Percentiles rank a stretch among this genome's conserved stretches.
Conservation (phyloP, 2,113 vertebrate genomes). For the Silurus glanis region DNA sequence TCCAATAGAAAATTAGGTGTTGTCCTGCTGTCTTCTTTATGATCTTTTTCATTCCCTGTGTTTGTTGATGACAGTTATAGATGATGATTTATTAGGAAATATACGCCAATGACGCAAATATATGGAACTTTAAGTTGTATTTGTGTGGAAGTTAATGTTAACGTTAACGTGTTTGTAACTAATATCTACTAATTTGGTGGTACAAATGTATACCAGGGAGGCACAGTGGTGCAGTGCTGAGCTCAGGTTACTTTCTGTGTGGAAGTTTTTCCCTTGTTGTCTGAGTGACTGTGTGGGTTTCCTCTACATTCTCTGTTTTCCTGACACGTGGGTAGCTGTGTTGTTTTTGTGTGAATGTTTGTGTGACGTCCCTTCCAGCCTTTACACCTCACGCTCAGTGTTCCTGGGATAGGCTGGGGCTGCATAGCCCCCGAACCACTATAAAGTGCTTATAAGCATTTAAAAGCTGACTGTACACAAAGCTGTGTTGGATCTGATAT, state of each 20-base stretch:
- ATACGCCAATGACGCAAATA: neutral
- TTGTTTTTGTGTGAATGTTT: neutral
- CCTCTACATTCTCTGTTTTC: neutral
- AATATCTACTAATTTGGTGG: neutral
- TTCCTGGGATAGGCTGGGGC: neutral
- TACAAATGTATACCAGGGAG: neutral
- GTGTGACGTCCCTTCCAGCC: neutral
- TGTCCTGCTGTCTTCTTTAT: slow-evolving; percentile 1
- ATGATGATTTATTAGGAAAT: neutral
- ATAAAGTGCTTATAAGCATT: slow-evolving; percentile 20
- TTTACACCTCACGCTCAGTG: neutral
- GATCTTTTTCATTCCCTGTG: neutral
- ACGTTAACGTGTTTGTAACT: neutral
- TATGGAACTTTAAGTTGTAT: neutral
- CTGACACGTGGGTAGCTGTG: neutral
- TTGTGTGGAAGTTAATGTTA: neutral
- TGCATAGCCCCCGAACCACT: neutral
- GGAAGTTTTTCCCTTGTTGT: neutral
- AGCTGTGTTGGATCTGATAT: slow-evolving; percentile 23
- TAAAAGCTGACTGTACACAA: neutral
- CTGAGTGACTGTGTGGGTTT: neutral
- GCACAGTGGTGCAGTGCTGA: neutral
- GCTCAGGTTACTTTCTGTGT: neutral
- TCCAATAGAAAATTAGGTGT: neutral
- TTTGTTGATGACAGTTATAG: neutral